Conservation (phyloP, 2,113 vertebrate species). For the Oriolus oriolus region DNA sequence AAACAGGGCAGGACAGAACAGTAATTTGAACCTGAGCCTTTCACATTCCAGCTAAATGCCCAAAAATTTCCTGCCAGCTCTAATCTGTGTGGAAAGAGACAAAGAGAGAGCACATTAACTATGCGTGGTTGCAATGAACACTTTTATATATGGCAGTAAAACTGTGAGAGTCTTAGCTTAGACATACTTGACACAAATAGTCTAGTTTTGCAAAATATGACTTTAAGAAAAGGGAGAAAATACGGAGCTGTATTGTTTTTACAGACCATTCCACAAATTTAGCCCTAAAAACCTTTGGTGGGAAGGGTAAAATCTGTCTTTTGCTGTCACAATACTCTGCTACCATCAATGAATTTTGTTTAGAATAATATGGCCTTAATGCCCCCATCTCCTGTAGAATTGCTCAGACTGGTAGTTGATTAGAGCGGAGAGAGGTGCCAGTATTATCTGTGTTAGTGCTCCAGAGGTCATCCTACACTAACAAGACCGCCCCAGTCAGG, state of each 20-base stretch:
- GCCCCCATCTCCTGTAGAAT: conserved; percentile 78
- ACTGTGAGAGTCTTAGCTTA: conserved; percentile 11
- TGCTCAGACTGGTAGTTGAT: conserved; percentile 85
- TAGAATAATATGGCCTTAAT: conserved; percentile 82
- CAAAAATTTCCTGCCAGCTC: conserved; percentile 21
- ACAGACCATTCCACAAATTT: conserved; percentile 5
- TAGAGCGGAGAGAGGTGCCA: conserved; percentile 90
- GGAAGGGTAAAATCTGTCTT: conserved; percentile 74
- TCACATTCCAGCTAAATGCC: conserved; percentile 26
- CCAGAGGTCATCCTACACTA: conserved; percentile 91
- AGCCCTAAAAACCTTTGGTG: conserved; percentile 49
- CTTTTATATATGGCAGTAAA: conserved; percentile 29
- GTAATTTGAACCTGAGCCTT: conserved; percentile 33
- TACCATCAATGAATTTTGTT: conserved; percentile 79
- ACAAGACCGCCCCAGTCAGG: conserved; percentile 85
- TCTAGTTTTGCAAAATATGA: not conserved
- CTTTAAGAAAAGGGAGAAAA: not conserved
- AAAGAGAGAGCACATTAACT: not conserved
- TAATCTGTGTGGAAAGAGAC: not conserved
- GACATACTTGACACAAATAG: not conserved
- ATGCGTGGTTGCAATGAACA: not conserved
- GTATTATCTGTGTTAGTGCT: conserved; percentile 93
- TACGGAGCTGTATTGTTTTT: not conserved
- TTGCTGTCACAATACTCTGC: conserved; percentile 73
- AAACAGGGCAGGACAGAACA: not conserved